Conservation (phyloP, 2,888 invertebrate genomes). For the Apodemia duryi region DNA sequence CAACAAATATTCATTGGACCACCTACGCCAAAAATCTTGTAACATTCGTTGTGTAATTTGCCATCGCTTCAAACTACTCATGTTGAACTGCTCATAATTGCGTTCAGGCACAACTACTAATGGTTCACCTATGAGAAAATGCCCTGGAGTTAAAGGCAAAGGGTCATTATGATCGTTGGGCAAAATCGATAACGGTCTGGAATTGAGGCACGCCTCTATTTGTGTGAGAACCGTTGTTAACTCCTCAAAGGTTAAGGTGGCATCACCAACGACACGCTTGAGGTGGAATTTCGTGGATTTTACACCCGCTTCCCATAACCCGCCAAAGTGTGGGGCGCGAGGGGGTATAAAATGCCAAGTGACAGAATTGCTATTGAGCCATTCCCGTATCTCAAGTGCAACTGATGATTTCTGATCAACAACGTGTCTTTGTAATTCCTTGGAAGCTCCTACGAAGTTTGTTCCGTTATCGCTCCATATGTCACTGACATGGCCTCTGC, state of each 20-base stretch:
- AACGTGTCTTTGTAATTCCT: constrained; percentile 20
- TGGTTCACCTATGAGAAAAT: constrained; percentile 29
- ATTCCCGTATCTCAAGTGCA: neutral
- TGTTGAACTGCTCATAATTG: constrained; percentile 20
- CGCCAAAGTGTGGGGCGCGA: constrained; percentile 29
- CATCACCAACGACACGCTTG: constrained; percentile 22
- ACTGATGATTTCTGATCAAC: constrained; percentile 6
- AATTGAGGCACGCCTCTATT: constrained; percentile 32
- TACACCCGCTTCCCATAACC: constrained; percentile 34
- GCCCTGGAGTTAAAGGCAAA: constrained; percentile 28
- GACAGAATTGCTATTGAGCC: neutral
- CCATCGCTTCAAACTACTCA: constrained; percentile 19
- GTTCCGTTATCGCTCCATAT: constrained; percentile 27
- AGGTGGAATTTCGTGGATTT: constrained; percentile 27
- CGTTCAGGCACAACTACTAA: constrained; percentile 25
- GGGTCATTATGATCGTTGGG: neutral
- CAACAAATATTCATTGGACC: constrained; percentile 12
- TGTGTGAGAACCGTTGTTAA: constrained; percentile 26
- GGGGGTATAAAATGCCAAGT: constrained; percentile 33
- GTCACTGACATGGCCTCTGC: constrained; percentile 28
- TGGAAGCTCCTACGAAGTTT: constrained; percentile 27
- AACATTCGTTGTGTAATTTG: constrained; percentile 5
- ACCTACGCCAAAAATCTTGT: constrained; percentile 13
- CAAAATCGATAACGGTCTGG: constrained; percentile 22
- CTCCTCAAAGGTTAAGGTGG: constrained; percentile 28